These are phyloP conservation scores for Monochamus saltuarius DNA, from an alignment of 1,140 invertebrate genomes.

Conservation along the genomic window DNA sequence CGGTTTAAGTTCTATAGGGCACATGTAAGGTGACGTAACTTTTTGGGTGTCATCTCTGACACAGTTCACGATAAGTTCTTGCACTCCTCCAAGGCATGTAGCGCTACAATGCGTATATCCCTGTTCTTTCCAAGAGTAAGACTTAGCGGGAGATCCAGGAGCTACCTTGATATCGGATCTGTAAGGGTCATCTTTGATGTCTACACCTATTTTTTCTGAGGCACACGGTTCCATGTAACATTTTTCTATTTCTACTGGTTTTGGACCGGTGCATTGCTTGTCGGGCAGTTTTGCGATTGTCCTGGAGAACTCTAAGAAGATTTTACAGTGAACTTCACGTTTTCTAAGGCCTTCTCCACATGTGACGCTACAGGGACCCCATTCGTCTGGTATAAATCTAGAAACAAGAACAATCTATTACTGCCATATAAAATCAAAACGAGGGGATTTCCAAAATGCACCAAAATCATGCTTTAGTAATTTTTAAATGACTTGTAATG, in stretches of 20 bases:
- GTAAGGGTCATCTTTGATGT: conserved; percentile 50
- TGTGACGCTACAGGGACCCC: conserved; percentile 85
- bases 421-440: not conserved
- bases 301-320: conserved; percentile 86
- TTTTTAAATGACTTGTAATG: not conserved
- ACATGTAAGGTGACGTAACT: conserved; percentile 80
- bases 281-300: conserved; percentile 85
- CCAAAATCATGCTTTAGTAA: not conserved
- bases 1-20: conserved; percentile 78
- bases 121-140: conserved; percentile 81
- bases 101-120: conserved; percentile 90
- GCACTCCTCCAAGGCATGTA: conserved; percentile 87
- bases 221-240: conserved; percentile 75
- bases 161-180: conserved; percentile 53
- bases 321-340: conserved; percentile 85
- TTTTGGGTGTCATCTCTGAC: conserved; percentile 82
- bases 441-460: not conserved
- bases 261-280: conserved; percentile 80
- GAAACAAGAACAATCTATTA: conserved; percentile 24
- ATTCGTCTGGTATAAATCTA: conserved; percentile 76
- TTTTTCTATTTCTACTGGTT: conserved; percentile 75
- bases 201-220: conserved; percentile 41
- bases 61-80: conserved; percentile 91
- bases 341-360: conserved; percentile 85
- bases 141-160: conserved; percentile 54